Percentiles rank a stretch among this genome's conserved stretches.
These are phyloP conservation scores for Atethmia centrago DNA, from an alignment of 2,888 invertebrate species.

Conservation along the genomic window DNA sequence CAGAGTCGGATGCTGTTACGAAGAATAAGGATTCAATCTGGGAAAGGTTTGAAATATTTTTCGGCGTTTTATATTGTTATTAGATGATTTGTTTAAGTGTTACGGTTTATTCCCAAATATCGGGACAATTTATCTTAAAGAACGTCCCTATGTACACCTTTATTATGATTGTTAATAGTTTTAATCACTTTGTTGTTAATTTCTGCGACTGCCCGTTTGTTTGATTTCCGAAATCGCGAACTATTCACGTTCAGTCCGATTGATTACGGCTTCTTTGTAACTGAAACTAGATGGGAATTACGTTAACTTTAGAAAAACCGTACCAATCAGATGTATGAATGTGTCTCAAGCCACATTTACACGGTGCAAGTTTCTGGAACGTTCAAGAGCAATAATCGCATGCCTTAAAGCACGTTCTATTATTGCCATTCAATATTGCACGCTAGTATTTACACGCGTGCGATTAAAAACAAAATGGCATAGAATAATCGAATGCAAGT, in stretches of 20 bases:
- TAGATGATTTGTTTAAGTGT: conserved; percentile 21
- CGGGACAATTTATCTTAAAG: neutral
- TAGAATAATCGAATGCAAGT: no score
- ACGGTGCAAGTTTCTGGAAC: no score
- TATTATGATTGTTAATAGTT: neutral
- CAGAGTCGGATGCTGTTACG: conserved; percentile 34
- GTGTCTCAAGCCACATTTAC: no score
- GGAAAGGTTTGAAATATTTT: conserved; percentile 29
- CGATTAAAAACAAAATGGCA: no score
- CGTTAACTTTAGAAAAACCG: neutral
- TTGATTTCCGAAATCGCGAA: neutral
- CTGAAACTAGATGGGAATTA: neutral
- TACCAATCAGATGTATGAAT: no score
- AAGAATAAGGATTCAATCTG: conserved; percentile 53
- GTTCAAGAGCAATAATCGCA: no score
- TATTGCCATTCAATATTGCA: no score
- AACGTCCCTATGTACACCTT: no score
- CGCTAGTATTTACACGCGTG: no score
- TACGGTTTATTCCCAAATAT: conserved; percentile 13
- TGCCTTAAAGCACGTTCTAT: no score
- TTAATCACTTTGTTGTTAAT: neutral
- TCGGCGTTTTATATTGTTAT: conserved; percentile 32
- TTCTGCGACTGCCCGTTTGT: no score
- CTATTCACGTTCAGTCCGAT: neutral
- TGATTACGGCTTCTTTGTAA: neutral